Evolutionary conservation across 2,797 vertebrate species (phyloP).

Genomic region (Arrhamphus sclerolepis): DNA sequence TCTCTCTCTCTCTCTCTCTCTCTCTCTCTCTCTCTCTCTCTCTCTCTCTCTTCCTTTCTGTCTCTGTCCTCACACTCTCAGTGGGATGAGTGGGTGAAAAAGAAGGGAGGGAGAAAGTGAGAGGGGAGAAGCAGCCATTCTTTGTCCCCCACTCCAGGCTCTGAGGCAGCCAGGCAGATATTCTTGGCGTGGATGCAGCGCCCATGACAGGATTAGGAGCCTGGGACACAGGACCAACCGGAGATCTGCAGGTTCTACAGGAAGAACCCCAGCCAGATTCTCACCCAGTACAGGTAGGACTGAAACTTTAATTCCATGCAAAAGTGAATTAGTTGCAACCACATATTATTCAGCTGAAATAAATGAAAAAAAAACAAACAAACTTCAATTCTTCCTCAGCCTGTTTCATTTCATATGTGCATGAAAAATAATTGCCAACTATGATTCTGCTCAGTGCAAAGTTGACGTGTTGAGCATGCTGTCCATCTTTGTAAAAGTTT

Average conservation of each 20-base stretch:
- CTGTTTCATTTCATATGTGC: neutral
- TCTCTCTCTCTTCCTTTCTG: conserved; percentile 5
- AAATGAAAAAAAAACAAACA: too few species aligned
- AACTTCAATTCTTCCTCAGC: neutral
- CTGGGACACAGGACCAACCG: conserved; percentile 74
- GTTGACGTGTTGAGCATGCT: neutral
- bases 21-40: conserved; percentile 6
- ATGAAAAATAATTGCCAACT: conserved; percentile 15
- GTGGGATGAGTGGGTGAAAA: conserved; percentile 57
- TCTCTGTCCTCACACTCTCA: conserved; percentile 28
- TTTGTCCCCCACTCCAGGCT: conserved; percentile 61
- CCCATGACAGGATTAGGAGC: conserved; percentile 81
- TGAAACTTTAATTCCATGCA: conserved; percentile 5
- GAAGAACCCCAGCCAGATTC: conserved; percentile 65
- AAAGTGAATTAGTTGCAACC: neutral
- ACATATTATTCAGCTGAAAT: conserved; percentile 7
- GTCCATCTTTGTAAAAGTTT: conserved; percentile 1
- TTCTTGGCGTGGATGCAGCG: conserved; percentile 72
- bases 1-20: too few species aligned
- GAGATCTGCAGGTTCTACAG: conserved; percentile 76
- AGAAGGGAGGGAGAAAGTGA: conserved; percentile 31
- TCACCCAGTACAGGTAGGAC: conserved; percentile 70
- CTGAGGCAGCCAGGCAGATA: conserved; percentile 67
- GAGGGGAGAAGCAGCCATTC: conserved; percentile 50
- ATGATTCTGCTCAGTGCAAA: conserved; percentile 17